Percentiles rank a stretch among this genome's conserved stretches.
Evolutionary conservation across 2,888 invertebrate genomes (phyloP).

Genomic region (Camponotus fellah): DNA sequence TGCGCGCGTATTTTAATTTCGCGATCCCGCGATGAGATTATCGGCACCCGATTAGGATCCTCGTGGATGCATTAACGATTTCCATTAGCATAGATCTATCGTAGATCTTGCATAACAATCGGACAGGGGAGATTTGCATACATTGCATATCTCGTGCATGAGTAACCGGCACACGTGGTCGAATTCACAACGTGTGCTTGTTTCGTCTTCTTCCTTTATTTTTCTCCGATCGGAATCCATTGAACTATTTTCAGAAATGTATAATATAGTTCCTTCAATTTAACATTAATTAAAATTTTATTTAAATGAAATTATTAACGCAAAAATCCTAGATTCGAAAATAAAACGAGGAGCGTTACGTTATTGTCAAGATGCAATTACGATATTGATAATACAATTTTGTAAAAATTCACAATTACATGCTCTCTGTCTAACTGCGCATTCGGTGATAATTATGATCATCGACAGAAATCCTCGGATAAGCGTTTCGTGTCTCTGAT

Average conservation of each 20-base stretch:
- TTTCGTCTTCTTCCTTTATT: slow-evolving; percentile 23
- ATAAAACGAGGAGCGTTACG: not conserved
- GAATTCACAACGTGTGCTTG: slow-evolving; percentile 66
- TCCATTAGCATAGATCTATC: slow-evolving; percentile 85
- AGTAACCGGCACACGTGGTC: slow-evolving; percentile 74
- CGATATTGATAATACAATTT: not conserved
- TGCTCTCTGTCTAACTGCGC: not conserved
- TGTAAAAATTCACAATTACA: not conserved
- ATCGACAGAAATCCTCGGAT: not conserved
- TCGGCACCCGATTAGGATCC: slow-evolving; percentile 77
- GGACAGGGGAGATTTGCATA: slow-evolving; percentile 62
- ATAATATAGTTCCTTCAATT: not conserved
- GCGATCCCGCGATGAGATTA: slow-evolving; percentile 74
- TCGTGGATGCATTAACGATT: slow-evolving; percentile 82
- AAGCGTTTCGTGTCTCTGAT: slow-evolving; percentile 30
- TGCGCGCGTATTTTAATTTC: slow-evolving; percentile 81
- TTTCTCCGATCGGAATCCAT: not conserved
- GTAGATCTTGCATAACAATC: slow-evolving; percentile 74
- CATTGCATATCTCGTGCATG: slow-evolving; percentile 54
- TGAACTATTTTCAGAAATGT: not conserved
- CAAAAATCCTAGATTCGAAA: not conserved
- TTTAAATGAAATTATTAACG: not conserved
- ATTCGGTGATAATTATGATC: not conserved
- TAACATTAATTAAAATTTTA: slow-evolving; percentile 5
- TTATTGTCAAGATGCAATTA: not conserved